A percentile compares a stretch with the other conserved stretches of the same genome.
Evolutionary conservation across 2,888 invertebrate species (phyloP).

Genomic region (Hesperia comma): DNA sequence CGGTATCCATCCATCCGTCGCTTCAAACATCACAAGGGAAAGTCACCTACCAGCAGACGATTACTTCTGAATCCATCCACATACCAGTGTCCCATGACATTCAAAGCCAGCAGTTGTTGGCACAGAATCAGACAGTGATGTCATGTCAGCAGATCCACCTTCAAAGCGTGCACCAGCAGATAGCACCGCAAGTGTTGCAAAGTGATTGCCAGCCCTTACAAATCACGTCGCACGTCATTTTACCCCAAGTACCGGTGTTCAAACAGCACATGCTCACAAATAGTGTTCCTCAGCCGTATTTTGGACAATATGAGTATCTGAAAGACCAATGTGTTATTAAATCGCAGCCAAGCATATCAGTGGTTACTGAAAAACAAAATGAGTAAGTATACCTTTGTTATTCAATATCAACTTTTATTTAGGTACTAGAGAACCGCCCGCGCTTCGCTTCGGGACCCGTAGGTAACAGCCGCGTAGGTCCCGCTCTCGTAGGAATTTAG

Average conservation of each 20-base stretch:
- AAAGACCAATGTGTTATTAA: constrained; percentile 66
- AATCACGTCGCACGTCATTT: constrained; percentile 67
- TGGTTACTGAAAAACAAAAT: constrained; percentile 52
- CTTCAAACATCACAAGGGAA: constrained; percentile 64
- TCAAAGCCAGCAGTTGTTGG: constrained; percentile 56
- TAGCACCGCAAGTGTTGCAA: constrained; percentile 53
- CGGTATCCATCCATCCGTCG: constrained; percentile 63
- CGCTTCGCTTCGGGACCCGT: too few species aligned
- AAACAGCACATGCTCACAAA: constrained; percentile 68
- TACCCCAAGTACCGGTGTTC: constrained; percentile 63
- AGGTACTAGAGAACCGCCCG: too few species aligned
- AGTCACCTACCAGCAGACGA: constrained; percentile 66
- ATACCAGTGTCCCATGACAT: constrained; percentile 62
- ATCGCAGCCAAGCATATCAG: constrained; percentile 55
- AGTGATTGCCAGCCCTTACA: constrained; percentile 63
- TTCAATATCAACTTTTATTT: neutral
- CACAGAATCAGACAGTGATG: constrained; percentile 70
- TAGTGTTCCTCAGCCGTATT: constrained; percentile 63
- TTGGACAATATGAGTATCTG: constrained; percentile 64
- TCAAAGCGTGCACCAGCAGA: constrained; percentile 55
- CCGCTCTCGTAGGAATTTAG: too few species aligned
- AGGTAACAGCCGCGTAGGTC: too few species aligned
- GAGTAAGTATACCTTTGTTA: constrained; percentile 56
- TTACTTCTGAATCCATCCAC: constrained; percentile 62
- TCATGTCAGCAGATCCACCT: constrained; percentile 69